These are phyloP conservation scores for Beroe ovata DNA, from an alignment of 37 sponge, comb jelly and placozoan species.

Conservation along the genomic window DNA sequence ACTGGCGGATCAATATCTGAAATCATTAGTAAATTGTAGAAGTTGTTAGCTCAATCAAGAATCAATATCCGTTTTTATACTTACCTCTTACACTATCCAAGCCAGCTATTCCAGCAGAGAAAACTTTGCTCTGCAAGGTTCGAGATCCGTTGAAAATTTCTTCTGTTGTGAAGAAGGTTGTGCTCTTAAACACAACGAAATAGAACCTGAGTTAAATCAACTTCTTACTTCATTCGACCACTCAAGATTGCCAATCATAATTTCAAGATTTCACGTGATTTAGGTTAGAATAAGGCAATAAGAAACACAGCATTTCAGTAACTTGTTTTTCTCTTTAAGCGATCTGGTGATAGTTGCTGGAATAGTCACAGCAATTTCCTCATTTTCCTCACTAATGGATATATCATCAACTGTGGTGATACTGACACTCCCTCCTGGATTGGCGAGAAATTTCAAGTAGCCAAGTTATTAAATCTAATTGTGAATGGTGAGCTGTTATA, in stretches of 20 bases:
- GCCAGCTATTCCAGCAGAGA: conserved; percentile 21
- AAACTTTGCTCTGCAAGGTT: conserved; percentile 32
- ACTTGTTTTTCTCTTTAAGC: conserved; percentile 4
- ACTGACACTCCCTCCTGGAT: neutral
- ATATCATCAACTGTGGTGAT: neutral
- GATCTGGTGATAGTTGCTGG: neutral
- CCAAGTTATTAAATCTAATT: too few species aligned
- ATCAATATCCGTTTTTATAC: too few species aligned
- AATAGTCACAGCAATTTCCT: neutral
- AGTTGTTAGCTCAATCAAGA: too few species aligned
- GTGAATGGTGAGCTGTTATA: too few species aligned
- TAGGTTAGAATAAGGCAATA: too few species aligned
- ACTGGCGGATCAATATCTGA: conserved; percentile 18
- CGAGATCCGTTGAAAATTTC: conserved; percentile 11
- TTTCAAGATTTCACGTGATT: too few species aligned
- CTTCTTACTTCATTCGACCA: too few species aligned
- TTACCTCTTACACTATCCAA: conserved; percentile 13
- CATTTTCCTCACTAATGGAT: neutral
- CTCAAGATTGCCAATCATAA: too few species aligned
- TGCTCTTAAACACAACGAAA: conserved; percentile 34
- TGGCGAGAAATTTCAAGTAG: too few species aligned
- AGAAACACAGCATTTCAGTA: too few species aligned
- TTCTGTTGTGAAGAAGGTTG: conserved; percentile 45
- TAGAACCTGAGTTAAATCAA: conserved; percentile 67
- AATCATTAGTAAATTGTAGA: too few species aligned